Evolutionary conservation across 2,888 invertebrate genomes (phyloP).

Genomic region (Prenolepis imparis): DNA sequence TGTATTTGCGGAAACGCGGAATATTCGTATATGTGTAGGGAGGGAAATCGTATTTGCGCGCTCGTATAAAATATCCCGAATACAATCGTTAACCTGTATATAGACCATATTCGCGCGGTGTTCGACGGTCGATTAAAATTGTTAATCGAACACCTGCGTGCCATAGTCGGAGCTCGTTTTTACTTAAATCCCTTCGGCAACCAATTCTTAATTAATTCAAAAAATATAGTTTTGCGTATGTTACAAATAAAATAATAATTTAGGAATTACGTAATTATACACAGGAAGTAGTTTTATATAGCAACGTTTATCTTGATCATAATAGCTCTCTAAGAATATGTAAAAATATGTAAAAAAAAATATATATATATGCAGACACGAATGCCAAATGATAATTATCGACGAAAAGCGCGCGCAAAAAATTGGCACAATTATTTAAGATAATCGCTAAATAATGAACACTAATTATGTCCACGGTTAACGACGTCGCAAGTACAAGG

Average conservation of each 20-base stretch:
- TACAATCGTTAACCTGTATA: constrained; percentile 32
- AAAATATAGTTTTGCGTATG: background rate
- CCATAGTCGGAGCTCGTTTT: background rate
- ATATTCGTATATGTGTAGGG: constrained; percentile 47
- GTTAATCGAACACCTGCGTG: constrained; percentile 9
- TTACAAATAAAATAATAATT: background rate
- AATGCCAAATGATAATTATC: background rate
- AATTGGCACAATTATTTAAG: background rate
- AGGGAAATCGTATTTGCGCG: constrained; percentile 33
- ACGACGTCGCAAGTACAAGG: background rate
- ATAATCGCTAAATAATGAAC: constrained; percentile 6
- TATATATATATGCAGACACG: background rate
- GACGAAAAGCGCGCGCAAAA: background rate
- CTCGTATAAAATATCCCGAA: constrained; percentile 29
- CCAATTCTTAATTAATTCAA: background rate
- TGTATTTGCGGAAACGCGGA: constrained; percentile 49
- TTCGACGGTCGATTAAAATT: constrained; percentile 33
- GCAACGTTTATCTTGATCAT: background rate
- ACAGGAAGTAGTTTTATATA: background rate
- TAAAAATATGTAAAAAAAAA: background rate
- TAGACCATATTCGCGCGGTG: constrained; percentile 21
- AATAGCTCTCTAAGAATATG: background rate
- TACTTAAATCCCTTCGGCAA: background rate
- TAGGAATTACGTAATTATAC: background rate
- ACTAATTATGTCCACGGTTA: background rate